Conservation (phyloP, 2,113 vertebrate species). For the Centropristis striata region DNA sequence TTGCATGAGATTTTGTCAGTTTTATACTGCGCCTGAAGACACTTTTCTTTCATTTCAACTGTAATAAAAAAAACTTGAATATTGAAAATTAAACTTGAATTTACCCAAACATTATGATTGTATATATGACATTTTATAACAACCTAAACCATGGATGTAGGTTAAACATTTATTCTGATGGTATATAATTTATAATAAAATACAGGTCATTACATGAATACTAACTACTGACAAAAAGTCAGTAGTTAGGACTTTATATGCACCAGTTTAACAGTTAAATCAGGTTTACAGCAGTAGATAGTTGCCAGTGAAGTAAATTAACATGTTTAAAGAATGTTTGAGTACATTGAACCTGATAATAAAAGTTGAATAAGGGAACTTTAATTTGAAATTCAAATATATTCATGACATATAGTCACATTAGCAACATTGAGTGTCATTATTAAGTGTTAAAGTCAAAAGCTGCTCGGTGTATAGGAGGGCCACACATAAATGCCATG, state of each 20-base stretch:
- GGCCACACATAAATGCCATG: conserved; percentile 40
- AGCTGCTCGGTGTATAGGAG: conserved; percentile 38
- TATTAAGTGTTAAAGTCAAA: conserved; percentile 53
- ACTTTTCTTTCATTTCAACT: neutral
- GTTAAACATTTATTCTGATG: neutral
- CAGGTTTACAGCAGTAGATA: neutral
- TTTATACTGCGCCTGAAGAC: too few species aligned
- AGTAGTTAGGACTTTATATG: neutral
- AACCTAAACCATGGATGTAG: neutral
- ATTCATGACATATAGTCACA: conserved; percentile 63
- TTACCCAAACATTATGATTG: neutral
- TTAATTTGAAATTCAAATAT: conserved; percentile 58
- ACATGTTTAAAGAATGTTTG: conserved; percentile 25
- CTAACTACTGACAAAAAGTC: neutral
- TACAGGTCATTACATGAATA: neutral
- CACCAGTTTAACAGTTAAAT: neutral
- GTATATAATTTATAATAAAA: neutral
- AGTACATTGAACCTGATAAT: conserved; percentile 42
- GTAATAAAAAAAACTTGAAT: neutral
- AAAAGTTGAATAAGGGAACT: conserved; percentile 32
- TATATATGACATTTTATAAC: neutral
- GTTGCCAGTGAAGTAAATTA: conserved; percentile 7
- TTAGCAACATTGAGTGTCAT: conserved; percentile 61
- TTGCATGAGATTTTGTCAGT: neutral
- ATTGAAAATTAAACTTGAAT: neutral